A percentile compares a stretch with the other conserved stretches of the same genome.
Conservation (phyloP, 2,888 invertebrate genomes). For the Busseola fusca region DNA sequence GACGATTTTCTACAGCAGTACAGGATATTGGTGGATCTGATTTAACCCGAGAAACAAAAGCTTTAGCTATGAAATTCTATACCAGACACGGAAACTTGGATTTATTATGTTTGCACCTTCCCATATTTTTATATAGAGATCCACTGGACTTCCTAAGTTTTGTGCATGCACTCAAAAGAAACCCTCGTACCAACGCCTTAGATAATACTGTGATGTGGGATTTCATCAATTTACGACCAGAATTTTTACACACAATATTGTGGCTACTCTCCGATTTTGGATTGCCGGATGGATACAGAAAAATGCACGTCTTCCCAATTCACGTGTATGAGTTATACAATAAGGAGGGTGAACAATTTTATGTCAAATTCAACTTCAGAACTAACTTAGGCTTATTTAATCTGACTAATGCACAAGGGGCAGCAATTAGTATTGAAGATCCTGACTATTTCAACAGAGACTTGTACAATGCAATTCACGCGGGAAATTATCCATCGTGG, state of each 20-base stretch:
- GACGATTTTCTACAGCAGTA: conserved; percentile 89
- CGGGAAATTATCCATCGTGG: conserved; percentile 85
- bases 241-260: conserved; percentile 92
- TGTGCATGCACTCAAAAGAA: conserved; percentile 96
- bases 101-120: conserved; percentile 95
- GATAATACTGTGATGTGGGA: conserved; percentile 97
- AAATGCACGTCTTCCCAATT: conserved; percentile 97
- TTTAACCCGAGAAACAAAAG: conserved; percentile 88
- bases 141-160: conserved; percentile 95
- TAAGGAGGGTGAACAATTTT: conserved; percentile 90
- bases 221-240: conserved; percentile 94
- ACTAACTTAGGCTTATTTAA: conserved; percentile 95
- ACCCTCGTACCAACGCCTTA: conserved; percentile 94
- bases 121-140: conserved; percentile 96
- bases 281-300: conserved; percentile 95
- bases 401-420: conserved; percentile 90
- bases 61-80: conserved; percentile 96
- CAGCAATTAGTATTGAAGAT: conserved; percentile 90
- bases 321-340: conserved; percentile 97
- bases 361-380: conserved; percentile 96
- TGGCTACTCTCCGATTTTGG: conserved; percentile 96
- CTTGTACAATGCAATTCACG: conserved; percentile 94
- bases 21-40: conserved; percentile 91
- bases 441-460: conserved; percentile 96
- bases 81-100: conserved; percentile 97